phyloP scores from a whole-genome alignment of 2,113 vertebrate genomes.

The Pantherophis guttatus region DNA sequence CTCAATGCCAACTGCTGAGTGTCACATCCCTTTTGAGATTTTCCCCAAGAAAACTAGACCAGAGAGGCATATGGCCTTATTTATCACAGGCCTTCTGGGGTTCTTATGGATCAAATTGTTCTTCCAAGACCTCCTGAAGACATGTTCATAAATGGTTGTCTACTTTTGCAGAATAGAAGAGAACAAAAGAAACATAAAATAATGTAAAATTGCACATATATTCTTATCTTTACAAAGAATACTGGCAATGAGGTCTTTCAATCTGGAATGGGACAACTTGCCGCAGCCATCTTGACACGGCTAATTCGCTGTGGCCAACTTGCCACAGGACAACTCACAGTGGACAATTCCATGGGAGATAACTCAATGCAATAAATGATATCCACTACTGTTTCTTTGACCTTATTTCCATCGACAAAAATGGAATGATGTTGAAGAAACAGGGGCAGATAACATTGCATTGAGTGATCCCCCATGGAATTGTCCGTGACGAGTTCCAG shows the following conservation, averaged over 20 bases:
- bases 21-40: not conserved
- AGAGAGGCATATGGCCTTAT: not conserved
- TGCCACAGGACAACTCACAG: not conserved
- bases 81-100: not conserved
- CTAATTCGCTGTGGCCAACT: not conserved
- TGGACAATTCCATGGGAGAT: not conserved
- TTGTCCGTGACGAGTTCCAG: not conserved
- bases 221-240: not conserved
- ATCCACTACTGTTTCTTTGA: not conserved
- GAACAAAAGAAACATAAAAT: not conserved
- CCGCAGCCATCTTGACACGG: not conserved
- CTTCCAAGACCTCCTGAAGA: not conserved
- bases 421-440: not conserved
- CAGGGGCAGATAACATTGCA: not conserved
- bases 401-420: not conserved
- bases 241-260: not conserved
- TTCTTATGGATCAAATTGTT: not conserved
- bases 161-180: not conserved
- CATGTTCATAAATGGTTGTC: not conserved
- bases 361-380: not conserved
- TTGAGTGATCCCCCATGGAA: not conserved
- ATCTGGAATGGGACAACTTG: not conserved
- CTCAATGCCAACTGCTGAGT: not conserved
- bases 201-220: not conserved
- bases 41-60: not conserved